phyloP scores from a whole-genome alignment of 1,140 invertebrate species.

The Geopemphigus sp. region DNA sequence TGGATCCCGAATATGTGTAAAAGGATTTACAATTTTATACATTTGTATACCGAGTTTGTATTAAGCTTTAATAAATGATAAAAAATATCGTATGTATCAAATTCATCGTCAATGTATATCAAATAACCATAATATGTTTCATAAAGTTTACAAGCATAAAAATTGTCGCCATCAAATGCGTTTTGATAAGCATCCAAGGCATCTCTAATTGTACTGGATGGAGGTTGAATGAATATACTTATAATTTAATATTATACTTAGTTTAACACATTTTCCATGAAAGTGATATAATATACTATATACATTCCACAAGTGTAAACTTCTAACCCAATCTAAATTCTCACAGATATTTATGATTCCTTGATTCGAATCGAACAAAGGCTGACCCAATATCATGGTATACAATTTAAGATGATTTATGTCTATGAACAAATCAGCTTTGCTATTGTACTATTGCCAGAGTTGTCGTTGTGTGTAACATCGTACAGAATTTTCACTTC shows the following conservation, averaged over 20 bases:
- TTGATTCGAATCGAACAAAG: slow-evolving; percentile 57
- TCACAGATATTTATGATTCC: slow-evolving; percentile 65
- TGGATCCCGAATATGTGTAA: slow-evolving; percentile 74
- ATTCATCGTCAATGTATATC: slow-evolving; percentile 9
- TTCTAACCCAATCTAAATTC: slow-evolving; percentile 72
- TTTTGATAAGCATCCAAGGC: slow-evolving; percentile 63
- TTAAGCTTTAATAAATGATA: too few species aligned
- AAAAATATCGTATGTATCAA: too few species aligned
- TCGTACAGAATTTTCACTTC: too few species aligned
- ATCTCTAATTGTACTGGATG: slow-evolving; percentile 67
- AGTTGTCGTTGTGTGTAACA: too few species aligned
- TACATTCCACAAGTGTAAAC: slow-evolving; percentile 75
- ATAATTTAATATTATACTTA: slow-evolving; percentile 24
- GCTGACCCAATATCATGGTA: slow-evolving; percentile 65
- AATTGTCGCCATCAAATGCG: too few species aligned
- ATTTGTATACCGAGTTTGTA: too few species aligned
- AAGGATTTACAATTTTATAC: too few species aligned
- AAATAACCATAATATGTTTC: background rate
- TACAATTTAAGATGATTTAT: too few species aligned
- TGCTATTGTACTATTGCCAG: too few species aligned
- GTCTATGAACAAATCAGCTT: too few species aligned
- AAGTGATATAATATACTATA: background rate
- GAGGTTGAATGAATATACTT: slow-evolving; percentile 67
- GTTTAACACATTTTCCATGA: background rate
- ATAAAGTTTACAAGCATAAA: slow-evolving; percentile 55